phyloP scores from a whole-genome alignment of 2,888 invertebrate genomes.

The Trichopoda pennipes region DNA sequence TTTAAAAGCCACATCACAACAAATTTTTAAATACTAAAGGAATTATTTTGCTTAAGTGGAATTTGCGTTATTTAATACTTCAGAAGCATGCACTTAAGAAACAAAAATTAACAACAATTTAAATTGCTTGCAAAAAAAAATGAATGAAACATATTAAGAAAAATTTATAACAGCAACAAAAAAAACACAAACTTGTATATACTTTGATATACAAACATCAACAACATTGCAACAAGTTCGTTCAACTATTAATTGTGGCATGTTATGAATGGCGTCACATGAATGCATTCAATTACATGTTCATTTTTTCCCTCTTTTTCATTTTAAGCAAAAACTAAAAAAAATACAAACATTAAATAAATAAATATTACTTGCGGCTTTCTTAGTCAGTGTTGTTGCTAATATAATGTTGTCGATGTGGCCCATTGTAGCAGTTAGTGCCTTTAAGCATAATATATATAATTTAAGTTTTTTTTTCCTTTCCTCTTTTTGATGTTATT shows the following conservation, averaged over 20 bases:
- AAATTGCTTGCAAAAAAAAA: constrained; percentile 33
- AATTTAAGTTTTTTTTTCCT: constrained; percentile 50
- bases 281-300: constrained; percentile 69
- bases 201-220: constrained; percentile 17
- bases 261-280: constrained; percentile 69
- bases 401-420: constrained; percentile 51
- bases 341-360: constrained; percentile 39
- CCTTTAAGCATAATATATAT: constrained; percentile 64
- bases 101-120: constrained; percentile 37
- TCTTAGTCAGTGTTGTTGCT: constrained; percentile 57
- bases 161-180: constrained; percentile 37
- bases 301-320: constrained; percentile 40
- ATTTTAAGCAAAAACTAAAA: constrained; percentile 38
- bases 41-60: constrained; percentile 65
- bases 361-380: constrained; percentile 58
- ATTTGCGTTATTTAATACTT: constrained; percentile 68
- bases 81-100: constrained; percentile 64
- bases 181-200: constrained; percentile 10
- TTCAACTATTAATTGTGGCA: constrained; percentile 69
- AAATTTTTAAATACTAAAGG: constrained; percentile 30
- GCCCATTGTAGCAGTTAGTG: constrained; percentile 51
- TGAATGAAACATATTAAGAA: constrained; percentile 52
- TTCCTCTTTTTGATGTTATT: constrained; percentile 38
- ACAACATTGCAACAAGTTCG: constrained; percentile 67
- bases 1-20: constrained; percentile 14